Percentiles rank a stretch among this genome's conserved stretches.
Evolutionary conservation across 2,113 vertebrate genomes (phyloP).

Genomic region (Grantiella picta): DNA sequence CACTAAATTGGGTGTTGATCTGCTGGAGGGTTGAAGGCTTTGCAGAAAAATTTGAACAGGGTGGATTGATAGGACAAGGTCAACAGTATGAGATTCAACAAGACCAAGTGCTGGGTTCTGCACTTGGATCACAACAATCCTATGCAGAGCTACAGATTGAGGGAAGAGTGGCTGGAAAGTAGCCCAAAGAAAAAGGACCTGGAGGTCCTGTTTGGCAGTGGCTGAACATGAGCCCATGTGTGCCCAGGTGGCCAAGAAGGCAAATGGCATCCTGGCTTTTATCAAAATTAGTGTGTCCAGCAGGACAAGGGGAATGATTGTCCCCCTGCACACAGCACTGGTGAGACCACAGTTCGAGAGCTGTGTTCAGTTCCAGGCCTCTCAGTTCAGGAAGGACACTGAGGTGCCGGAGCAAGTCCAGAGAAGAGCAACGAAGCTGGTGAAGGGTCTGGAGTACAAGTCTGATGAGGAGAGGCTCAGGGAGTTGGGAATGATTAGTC

Average conservation of each 20-base stretch:
- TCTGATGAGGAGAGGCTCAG: neutral
- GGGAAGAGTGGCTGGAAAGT: neutral
- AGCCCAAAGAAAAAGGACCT: neutral
- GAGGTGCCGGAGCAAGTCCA: neutral
- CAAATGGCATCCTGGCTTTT: neutral
- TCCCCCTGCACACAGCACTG: neutral
- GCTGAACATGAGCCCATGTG: neutral
- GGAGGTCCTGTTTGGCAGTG: neutral
- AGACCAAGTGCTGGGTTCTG: neutral
- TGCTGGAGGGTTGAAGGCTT: neutral
- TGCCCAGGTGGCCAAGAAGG: neutral
- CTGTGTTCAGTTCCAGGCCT: neutral
- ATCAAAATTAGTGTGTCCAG: neutral
- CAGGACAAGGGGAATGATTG: neutral
- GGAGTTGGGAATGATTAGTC: neutral
- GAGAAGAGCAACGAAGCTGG: neutral
- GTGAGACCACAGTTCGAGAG: accelerated
- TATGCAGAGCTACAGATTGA: no score
- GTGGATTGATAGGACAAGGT: neutral
- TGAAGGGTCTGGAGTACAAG: neutral
- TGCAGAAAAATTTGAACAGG: neutral
- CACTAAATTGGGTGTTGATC: neutral
- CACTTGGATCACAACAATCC: neutral
- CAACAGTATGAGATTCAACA: neutral
- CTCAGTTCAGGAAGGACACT: neutral